Evolutionary conservation across 2,113 vertebrate species (phyloP).

Genomic region (Alectura lathami): DNA sequence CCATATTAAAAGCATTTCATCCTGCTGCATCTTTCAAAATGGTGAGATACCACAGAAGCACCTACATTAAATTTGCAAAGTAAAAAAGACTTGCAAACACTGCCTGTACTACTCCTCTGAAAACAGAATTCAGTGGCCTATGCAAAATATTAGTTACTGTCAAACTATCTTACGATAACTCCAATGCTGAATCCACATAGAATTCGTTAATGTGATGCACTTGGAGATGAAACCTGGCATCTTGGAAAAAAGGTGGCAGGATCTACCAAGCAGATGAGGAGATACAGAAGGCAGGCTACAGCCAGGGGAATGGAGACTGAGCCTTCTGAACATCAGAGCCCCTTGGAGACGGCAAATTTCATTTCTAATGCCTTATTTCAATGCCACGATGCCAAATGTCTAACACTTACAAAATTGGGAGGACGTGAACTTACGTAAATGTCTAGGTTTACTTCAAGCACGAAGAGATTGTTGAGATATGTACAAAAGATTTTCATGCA

Average conservation of each 20-base stretch:
- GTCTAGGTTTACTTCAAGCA: neutral
- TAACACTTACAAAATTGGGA: neutral
- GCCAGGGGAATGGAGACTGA: neutral
- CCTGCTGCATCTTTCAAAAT: neutral
- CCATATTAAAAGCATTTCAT: neutral
- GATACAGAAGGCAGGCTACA: neutral
- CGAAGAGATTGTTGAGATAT: neutral
- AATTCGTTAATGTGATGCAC: neutral
- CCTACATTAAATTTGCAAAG: slow-evolving; percentile 32
- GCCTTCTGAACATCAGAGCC: slow-evolving; percentile 8
- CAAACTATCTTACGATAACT: neutral
- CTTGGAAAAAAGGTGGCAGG: slow-evolving; percentile 17
- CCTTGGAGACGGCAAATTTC: neutral
- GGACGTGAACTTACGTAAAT: neutral
- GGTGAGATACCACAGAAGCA: neutral
- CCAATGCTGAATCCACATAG: neutral
- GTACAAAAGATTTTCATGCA: neutral
- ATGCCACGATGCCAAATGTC: neutral
- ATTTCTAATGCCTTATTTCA: neutral
- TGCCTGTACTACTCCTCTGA: neutral
- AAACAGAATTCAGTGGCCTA: slow-evolving; percentile 20
- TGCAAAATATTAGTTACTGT: slow-evolving; percentile 45
- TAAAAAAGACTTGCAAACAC: neutral
- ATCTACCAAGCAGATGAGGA: neutral
- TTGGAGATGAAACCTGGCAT: slow-evolving; percentile 22